A percentile compares a stretch with the other conserved stretches of the same genome.
These are phyloP conservation scores for Parazoanthus swiftii DNA, from an alignment of 92 coral and sea anemone species.

Conservation along the genomic window DNA sequence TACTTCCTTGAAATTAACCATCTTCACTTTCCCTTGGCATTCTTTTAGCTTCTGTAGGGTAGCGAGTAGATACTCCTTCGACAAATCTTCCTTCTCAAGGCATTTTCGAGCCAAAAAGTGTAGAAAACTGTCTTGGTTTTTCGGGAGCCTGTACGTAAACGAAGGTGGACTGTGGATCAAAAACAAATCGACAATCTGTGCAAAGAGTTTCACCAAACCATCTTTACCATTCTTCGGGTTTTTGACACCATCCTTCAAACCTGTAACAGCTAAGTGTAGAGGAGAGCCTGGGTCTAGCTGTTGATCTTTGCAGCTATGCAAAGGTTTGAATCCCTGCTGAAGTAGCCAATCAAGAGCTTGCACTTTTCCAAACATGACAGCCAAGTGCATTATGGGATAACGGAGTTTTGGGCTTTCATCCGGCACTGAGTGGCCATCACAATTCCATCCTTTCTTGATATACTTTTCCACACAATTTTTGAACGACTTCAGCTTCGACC, in stretches of 20 bases:
- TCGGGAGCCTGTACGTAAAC: conserved; percentile 3
- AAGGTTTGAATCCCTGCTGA: conserved; percentile 5
- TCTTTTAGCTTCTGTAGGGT: conserved; percentile 33
- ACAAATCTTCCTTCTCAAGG: background rate
- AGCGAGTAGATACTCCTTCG: conserved; percentile 28
- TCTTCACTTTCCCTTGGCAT: background rate
- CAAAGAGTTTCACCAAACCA: conserved; percentile 12
- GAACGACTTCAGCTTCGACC: conserved; percentile 3
- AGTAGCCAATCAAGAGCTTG: conserved; percentile 32
- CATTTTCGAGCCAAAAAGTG: conserved; percentile 38
- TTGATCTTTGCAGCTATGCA: background rate
- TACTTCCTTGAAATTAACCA: background rate
- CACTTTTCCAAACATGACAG: conserved; percentile 31
- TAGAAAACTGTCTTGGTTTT: conserved; percentile 22
- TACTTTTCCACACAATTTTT: conserved; percentile 28
- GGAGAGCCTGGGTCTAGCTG: conserved; percentile 23
- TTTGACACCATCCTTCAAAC: conserved; percentile 6
- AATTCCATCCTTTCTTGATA: conserved; percentile 25
- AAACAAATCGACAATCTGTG: conserved; percentile 23
- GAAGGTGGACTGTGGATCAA: background rate
- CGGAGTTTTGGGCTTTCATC: conserved; percentile 30
- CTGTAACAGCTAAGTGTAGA: conserved; percentile 30
- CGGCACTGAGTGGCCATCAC: conserved; percentile 19
- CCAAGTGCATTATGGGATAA: conserved; percentile 30
- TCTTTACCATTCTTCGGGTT: background rate